Percentiles rank a stretch among this genome's conserved stretches.
Conservation (phyloP, 2,113 vertebrate species). For the Sylvia atricapilla region DNA sequence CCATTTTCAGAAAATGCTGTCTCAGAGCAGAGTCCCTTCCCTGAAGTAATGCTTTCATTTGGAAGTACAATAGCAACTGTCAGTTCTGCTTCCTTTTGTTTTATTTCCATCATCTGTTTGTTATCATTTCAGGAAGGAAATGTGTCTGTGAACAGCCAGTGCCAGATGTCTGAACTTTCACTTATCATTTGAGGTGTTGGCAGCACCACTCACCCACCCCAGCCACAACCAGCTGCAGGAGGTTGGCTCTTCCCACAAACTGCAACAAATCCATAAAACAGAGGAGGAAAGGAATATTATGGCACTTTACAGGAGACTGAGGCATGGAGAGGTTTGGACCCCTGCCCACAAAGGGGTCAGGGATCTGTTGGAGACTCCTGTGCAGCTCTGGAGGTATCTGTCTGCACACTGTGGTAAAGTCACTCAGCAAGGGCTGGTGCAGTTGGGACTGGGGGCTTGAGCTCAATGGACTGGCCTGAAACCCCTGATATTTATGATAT, state of each 20-base stretch:
- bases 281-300: neutral
- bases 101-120: neutral
- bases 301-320: neutral
- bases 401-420: neutral
- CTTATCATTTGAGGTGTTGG: neutral
- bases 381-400: neutral
- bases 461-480: neutral
- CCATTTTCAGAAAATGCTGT: neutral
- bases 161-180: neutral
- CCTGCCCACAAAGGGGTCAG: neutral
- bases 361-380: neutral
- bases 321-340: neutral
- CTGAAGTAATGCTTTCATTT: constrained; percentile 16
- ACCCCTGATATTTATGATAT: neutral
- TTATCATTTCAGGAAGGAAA: neutral
- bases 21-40: constrained; percentile 30
- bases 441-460: neutral
- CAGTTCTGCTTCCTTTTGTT: constrained; percentile 1
- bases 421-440: neutral
- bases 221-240: neutral
- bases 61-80: neutral
- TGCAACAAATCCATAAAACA: neutral
- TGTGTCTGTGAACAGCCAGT: neutral
- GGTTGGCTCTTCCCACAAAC: neutral
- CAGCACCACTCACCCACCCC: neutral